These are phyloP conservation scores for Drosophila sproati DNA, from an alignment of 1,140 invertebrate species.

Conservation along the genomic window DNA sequence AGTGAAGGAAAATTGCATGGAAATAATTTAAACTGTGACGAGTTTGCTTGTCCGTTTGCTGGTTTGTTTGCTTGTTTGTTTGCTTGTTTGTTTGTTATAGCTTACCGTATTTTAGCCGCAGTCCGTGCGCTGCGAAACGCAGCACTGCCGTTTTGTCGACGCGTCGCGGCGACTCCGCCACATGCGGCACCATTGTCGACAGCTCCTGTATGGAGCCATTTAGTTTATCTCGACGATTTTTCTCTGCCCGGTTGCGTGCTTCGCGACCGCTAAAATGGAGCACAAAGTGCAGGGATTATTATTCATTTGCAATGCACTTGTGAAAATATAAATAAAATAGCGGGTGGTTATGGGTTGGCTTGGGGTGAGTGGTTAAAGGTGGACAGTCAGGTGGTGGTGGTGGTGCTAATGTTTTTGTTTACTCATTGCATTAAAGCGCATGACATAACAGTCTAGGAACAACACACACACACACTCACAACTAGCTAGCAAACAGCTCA, in stretches of 20 bases:
- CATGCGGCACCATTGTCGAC: conserved; percentile 92
- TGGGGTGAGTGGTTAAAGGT: background rate
- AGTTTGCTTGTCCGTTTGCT: too few species aligned
- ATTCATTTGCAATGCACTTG: conserved; percentile 16
- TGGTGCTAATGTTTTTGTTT: conserved; percentile 10
- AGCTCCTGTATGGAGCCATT: conserved; percentile 94
- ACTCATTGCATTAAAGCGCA: conserved; percentile 22
- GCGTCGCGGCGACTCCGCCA: conserved; percentile 90
- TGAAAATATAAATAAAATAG: background rate
- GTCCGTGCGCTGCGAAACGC: conserved; percentile 91
- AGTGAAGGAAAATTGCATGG: too few species aligned
- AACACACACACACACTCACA: conserved; percentile 8
- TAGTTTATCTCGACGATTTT: conserved; percentile 94
- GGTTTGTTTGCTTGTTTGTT: too few species aligned
- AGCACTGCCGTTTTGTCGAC: conserved; percentile 96
- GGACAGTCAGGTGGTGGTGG: too few species aligned
- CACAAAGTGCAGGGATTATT: conserved; percentile 28
- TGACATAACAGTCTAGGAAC: conserved; percentile 37
- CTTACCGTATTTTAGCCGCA: conserved; percentile 85
- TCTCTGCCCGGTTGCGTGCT: conserved; percentile 93
- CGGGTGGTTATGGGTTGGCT: background rate
- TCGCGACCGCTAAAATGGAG: conserved; percentile 88
- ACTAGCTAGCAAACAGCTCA: conserved; percentile 46
- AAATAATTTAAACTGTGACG: too few species aligned
- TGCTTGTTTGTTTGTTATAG: background rate